Conservation (phyloP, 2,113 vertebrate species). For the Syrmaticus mikado region DNA sequence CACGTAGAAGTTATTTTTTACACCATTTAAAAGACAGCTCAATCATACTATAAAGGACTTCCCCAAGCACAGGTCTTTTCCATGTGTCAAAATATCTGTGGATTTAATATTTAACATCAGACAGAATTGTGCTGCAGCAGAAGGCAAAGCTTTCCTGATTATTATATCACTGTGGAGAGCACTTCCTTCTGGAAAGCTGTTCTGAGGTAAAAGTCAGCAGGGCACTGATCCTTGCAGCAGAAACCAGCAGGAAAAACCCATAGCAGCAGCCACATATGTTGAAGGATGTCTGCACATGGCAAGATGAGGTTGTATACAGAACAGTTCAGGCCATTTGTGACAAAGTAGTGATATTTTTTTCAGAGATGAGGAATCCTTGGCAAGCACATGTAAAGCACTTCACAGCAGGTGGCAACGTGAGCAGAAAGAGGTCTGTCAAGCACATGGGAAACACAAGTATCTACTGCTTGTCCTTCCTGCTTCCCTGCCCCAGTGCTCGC, state of each 20-base stretch:
- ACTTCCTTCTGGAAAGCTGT: background rate
- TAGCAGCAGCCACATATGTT: background rate
- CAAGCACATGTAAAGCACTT: background rate
- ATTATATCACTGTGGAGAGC: rapidly evolving
- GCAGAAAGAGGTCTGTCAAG: background rate
- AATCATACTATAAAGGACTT: slow-evolving; percentile 28
- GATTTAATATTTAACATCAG: slow-evolving; percentile 9
- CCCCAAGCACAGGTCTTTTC: slow-evolving; percentile 5
- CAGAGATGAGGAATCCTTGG: background rate
- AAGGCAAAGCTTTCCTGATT: background rate
- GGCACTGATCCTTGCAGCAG: background rate
- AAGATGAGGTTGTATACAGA: background rate
- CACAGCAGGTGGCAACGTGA: background rate
- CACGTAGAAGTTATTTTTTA: slow-evolving; percentile 20
- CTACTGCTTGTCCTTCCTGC: background rate
- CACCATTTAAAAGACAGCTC: slow-evolving; percentile 24
- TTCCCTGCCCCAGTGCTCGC: background rate
- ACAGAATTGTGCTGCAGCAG: background rate
- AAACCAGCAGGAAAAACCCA: background rate
- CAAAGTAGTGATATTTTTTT: background rate
- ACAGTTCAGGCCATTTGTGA: background rate
- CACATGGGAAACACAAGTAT: background rate
- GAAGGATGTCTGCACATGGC: background rate
- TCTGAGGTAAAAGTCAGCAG: background rate
- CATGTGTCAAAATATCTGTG: slow-evolving; percentile 19